These are phyloP conservation scores for Dendropsophus ebraccatus DNA, from an alignment of 2,113 vertebrate genomes.

Conservation along the genomic window DNA sequence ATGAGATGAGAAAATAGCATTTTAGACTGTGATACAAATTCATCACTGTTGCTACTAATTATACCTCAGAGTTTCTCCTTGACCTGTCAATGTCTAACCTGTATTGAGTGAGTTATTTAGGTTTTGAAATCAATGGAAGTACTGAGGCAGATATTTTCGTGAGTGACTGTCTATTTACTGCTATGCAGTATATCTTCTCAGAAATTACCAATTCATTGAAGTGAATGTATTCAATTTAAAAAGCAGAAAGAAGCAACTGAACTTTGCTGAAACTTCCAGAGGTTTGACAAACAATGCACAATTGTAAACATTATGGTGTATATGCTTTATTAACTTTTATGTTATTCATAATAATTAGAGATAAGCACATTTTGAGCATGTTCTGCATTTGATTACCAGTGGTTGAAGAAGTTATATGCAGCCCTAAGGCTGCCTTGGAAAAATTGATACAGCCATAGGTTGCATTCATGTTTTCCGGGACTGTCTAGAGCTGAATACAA, in stretches of 20 bases:
- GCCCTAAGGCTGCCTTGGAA: too few relatives aligned
- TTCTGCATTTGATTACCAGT: too few relatives aligned
- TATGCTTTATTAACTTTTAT: not conserved
- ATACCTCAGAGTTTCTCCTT: conserved; percentile 55
- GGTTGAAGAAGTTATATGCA: too few relatives aligned
- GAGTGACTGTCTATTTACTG: conserved; percentile 43
- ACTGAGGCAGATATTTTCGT: conserved; percentile 53
- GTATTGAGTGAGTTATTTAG: conserved; percentile 56
- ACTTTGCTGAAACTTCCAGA: conserved; percentile 8
- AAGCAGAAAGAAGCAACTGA: conserved; percentile 13
- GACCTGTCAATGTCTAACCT: conserved; percentile 57
- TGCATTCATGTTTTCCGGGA: too few relatives aligned
- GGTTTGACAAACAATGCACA: conserved; percentile 21
- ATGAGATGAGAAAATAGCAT: conserved; percentile 35
- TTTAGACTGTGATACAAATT: conserved; percentile 36
- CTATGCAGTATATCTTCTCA: conserved; percentile 58
- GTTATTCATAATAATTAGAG: not conserved
- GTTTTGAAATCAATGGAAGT: conserved; percentile 61
- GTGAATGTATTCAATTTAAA: conserved; percentile 56
- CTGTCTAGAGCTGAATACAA: too few relatives aligned
- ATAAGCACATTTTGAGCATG: too few relatives aligned
- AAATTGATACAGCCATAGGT: too few relatives aligned
- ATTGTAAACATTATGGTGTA: not conserved
- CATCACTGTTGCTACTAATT: conserved; percentile 54
- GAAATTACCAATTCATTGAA: conserved; percentile 58